Conservation (phyloP, 2,113 vertebrate genomes). For the Monarcha castaneiventris region DNA sequence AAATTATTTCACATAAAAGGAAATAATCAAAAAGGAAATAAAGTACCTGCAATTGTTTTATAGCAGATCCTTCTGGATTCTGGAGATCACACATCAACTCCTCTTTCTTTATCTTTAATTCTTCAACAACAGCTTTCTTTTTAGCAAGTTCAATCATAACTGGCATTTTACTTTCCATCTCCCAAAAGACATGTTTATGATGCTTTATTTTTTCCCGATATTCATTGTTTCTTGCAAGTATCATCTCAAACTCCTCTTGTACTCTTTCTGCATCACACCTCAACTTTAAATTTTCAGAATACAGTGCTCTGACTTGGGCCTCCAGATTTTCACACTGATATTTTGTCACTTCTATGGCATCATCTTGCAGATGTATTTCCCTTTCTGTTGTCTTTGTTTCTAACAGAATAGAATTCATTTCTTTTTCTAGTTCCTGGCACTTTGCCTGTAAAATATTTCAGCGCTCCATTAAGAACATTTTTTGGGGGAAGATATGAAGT, state of each 20-base stretch:
- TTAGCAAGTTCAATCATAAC: constrained; percentile 66
- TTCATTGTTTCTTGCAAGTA: constrained; percentile 64
- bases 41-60: constrained; percentile 70
- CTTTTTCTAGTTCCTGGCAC: constrained; percentile 67
- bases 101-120: constrained; percentile 68
- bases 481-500: background rate
- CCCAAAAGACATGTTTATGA: constrained; percentile 53
- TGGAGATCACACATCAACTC: constrained; percentile 58
- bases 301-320: constrained; percentile 54
- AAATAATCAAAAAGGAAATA: background rate
- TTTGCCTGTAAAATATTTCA: constrained; percentile 70
- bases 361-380: constrained; percentile 68
- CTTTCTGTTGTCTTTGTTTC: constrained; percentile 69
- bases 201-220: constrained; percentile 73
- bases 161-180: constrained; percentile 70
- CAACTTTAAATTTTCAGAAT: constrained; percentile 70
- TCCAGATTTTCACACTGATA: constrained; percentile 65
- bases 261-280: constrained; percentile 54
- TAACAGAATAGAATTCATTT: constrained; percentile 53
- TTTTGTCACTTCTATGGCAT: constrained; percentile 57
- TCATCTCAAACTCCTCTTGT: constrained; percentile 66
- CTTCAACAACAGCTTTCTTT: constrained; percentile 62
- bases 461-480: background rate
- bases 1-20: background rate
- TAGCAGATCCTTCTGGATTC: constrained; percentile 53